Conservation (phyloP, 1,140 invertebrate species). For the Drosophila saltans region DNA sequence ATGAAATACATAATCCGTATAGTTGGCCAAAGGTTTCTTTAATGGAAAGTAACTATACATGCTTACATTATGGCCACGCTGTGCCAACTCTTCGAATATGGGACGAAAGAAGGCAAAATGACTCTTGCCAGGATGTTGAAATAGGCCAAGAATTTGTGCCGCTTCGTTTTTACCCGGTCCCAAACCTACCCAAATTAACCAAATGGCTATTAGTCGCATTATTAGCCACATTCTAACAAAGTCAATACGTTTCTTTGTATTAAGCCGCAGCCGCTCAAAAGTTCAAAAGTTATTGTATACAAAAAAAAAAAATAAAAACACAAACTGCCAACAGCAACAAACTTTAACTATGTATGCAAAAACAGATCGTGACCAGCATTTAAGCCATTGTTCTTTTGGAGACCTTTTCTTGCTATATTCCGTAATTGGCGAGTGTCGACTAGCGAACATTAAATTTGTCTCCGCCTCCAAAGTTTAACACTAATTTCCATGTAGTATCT, state of each 20-base stretch:
- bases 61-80: slow-evolving; percentile 87
- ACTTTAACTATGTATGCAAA: slow-evolving; percentile 26
- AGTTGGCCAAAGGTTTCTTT: slow-evolving; percentile 84
- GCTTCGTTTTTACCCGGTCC: slow-evolving; percentile 19
- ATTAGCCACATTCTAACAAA: neutral
- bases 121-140: slow-evolving; percentile 87
- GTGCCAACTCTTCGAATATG: slow-evolving; percentile 85
- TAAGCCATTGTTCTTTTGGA: slow-evolving; percentile 37
- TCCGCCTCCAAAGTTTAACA: slow-evolving; percentile 19
- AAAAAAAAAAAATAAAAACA: slow-evolving; percentile 5
- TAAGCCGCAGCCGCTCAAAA: slow-evolving; percentile 27
- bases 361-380: slow-evolving; percentile 63
- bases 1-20: slow-evolving; percentile 85
- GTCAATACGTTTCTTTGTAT: neutral
- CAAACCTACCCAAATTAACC: slow-evolving; percentile 9
- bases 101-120: slow-evolving; percentile 89
- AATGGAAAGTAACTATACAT: slow-evolving; percentile 87
- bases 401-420: slow-evolving; percentile 29
- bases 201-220: slow-evolving; percentile 16
- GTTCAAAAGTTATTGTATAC: slow-evolving; percentile 29
- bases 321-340: slow-evolving; percentile 2
- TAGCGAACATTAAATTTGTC: slow-evolving; percentile 33
- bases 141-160: slow-evolving; percentile 85
- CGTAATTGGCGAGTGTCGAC: slow-evolving; percentile 14
- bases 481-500: slow-evolving; percentile 17